These are phyloP conservation scores for Neria commutata DNA, from an alignment of 2,888 invertebrate species.

Conservation along the genomic window DNA sequence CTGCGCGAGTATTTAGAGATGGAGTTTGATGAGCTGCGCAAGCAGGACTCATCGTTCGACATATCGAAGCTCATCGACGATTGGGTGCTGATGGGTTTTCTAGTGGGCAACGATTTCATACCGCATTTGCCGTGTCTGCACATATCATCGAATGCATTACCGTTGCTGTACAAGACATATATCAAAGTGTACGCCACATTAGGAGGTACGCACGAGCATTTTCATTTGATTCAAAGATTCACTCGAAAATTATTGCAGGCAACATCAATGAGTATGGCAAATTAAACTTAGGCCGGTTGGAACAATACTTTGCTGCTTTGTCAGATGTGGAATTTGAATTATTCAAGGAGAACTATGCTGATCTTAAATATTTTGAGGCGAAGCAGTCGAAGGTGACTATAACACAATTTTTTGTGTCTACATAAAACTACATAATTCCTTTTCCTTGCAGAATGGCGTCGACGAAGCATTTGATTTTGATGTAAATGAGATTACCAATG, in stretches of 20 bases:
- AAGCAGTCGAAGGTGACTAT: slow-evolving; percentile 71
- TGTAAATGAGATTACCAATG: slow-evolving; percentile 41
- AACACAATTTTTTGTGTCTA: neutral
- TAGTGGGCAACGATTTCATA: slow-evolving; percentile 98
- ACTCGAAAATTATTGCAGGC: slow-evolving; percentile 64
- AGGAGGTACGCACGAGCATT: slow-evolving; percentile 69
- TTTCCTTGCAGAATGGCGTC: slow-evolving; percentile 36
- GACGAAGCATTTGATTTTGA: slow-evolving; percentile 57
- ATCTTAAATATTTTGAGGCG: slow-evolving; percentile 81
- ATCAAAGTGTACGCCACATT: slow-evolving; percentile 84
- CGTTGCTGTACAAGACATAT: slow-evolving; percentile 85
- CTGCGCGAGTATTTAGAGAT: slow-evolving; percentile 91
- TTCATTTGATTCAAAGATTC: neutral
- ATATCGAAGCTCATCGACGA: slow-evolving; percentile 94
- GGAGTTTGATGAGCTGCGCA: slow-evolving; percentile 80
- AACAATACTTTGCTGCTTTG: slow-evolving; percentile 80
- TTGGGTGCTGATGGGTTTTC: slow-evolving; percentile 96
- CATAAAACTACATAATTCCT: neutral
- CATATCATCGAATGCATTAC: slow-evolving; percentile 88
- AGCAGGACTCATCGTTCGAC: slow-evolving; percentile 73
- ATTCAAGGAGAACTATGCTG: slow-evolving; percentile 78
- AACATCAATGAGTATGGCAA: slow-evolving; percentile 92
- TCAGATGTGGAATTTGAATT: slow-evolving; percentile 75
- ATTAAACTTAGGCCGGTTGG: slow-evolving; percentile 82
- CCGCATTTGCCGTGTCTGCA: slow-evolving; percentile 95